Conservation (phyloP, 2,888 invertebrate genomes). For the Sturmia bella region DNA sequence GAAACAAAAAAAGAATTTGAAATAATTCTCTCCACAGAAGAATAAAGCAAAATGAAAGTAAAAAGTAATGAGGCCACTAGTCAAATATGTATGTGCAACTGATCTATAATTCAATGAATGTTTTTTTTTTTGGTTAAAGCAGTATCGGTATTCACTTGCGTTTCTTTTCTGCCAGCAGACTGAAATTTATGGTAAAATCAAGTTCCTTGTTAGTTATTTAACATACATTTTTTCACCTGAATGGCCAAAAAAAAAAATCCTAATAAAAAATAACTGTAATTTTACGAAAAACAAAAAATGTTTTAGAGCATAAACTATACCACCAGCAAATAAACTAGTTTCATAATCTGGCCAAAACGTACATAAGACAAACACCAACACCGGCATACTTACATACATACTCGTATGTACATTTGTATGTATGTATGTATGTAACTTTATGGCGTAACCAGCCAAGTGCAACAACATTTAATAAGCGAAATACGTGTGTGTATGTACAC, state of each 20-base stretch:
- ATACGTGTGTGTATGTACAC: not conserved
- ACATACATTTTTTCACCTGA: constrained; percentile 67
- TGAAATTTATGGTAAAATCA: constrained; percentile 60
- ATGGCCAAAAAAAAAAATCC: constrained; percentile 47
- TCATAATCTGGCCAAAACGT: constrained; percentile 63
- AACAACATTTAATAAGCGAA: constrained; percentile 54
- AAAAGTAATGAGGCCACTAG: too few relatives aligned
- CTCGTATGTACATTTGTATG: too few relatives aligned
- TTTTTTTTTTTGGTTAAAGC: too few relatives aligned
- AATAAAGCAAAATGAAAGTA: too few relatives aligned
- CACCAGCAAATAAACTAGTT: constrained; percentile 65
- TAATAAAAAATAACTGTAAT: constrained; percentile 38
- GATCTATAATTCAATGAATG: too few relatives aligned
- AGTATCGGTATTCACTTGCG: too few relatives aligned
- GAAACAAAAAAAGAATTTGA: too few relatives aligned
- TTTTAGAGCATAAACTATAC: constrained; percentile 34
- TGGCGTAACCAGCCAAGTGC: constrained; percentile 66
- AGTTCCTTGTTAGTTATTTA: constrained; percentile 69
- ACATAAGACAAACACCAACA: constrained; percentile 45
- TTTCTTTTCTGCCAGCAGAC: constrained; percentile 15
- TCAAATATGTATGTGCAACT: too few relatives aligned
- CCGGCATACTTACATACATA: too few relatives aligned
- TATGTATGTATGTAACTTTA: too few relatives aligned
- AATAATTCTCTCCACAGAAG: too few relatives aligned
- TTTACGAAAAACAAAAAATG: constrained; percentile 15